Evolutionary conservation across 2,888 invertebrate genomes (phyloP), one percentile per base, ranked within the genome.

Genomic region (Panzeria rudis): DNA sequence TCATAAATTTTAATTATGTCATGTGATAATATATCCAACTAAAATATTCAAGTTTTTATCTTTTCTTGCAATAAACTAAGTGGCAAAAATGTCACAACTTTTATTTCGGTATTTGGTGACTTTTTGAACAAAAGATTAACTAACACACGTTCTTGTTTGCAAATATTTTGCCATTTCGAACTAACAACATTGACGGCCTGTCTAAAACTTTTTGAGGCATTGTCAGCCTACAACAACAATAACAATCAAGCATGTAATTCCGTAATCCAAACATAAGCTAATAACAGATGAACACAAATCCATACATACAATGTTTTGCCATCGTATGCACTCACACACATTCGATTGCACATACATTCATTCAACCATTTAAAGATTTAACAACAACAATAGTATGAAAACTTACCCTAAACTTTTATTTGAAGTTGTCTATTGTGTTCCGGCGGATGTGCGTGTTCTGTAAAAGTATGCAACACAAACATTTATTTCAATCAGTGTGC

Each of bases 361-460:
- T 3, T 61, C 8, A 20, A 20, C 13, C 25, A 41, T 52, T 6
- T 15, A 75, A 25, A 25, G 13, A 52, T 38, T 54, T 20, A 41
- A 66, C 17, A 71, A 17, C 13, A 56, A 29, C 4, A 35, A 32
- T 11, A 56, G 52, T 41, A 61, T 3, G 7, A 56, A 76, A 64
- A 83, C 82, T 76, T 66, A 83, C 82, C 76, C 20, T 7, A 64
- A 83, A 64, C 54, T 66, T 71, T 76, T 69, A 62, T 69, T 44
- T 75, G 9, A 75, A 75, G 62, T 76, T 76, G 75, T 59, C 56
- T 83, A 59, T 9, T 29, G 47, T 59, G 64, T 71, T 83, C 76
- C 71, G 76, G 62, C 38, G 82, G 82, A 83, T 47, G 52, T 71
- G 69, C 82, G 81, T 82, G 69, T 17, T 61, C 29, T 52, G 29